A percentile compares a stretch with the other conserved stretches of the same genome.
Conservation (phyloP, 2,113 vertebrate genomes). For the Petaurus breviceps region DNA sequence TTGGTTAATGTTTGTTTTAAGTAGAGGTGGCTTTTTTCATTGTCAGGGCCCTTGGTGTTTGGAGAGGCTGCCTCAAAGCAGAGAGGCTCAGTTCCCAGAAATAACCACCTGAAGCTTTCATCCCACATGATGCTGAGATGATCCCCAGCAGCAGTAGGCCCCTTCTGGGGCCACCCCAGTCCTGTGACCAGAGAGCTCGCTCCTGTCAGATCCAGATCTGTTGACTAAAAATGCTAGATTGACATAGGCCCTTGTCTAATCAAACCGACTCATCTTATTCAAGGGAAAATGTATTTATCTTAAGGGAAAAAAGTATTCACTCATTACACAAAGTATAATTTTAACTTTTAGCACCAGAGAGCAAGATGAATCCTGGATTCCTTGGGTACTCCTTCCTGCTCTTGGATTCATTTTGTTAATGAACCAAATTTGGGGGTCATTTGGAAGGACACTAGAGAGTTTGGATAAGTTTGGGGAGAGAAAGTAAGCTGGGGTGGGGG, state of each 20-base stretch:
- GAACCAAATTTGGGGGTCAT: not conserved
- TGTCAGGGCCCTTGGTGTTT: not conserved
- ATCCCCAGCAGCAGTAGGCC: not conserved
- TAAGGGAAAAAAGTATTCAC: not conserved
- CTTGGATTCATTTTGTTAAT: not conserved
- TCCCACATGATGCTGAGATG: not conserved
- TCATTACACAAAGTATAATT: conserved; percentile 11
- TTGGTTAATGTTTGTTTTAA: not conserved
- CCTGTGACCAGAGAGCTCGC: not conserved
- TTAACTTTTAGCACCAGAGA: not conserved
- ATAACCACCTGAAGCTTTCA: not conserved
- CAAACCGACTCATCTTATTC: not conserved
- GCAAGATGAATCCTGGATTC: not conserved
- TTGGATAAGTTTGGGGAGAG: not conserved
- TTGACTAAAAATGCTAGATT: not conserved
- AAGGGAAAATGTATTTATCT: not conserved
- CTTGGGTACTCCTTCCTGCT: not conserved
- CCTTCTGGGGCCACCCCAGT: not conserved
- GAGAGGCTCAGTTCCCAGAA: not conserved
- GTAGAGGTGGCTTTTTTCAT: not conserved
- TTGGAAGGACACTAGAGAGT: not conserved
- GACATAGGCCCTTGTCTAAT: conserved; percentile 23
- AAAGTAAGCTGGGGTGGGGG: too few relatives aligned
- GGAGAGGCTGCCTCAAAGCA: not conserved
- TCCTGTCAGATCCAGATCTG: not conserved